A percentile compares a stretch with the other conserved stretches of the same genome.
These are phyloP conservation scores for Drosophila orosa DNA, from an alignment of 1,140 invertebrate genomes.

Conservation along the genomic window DNA sequence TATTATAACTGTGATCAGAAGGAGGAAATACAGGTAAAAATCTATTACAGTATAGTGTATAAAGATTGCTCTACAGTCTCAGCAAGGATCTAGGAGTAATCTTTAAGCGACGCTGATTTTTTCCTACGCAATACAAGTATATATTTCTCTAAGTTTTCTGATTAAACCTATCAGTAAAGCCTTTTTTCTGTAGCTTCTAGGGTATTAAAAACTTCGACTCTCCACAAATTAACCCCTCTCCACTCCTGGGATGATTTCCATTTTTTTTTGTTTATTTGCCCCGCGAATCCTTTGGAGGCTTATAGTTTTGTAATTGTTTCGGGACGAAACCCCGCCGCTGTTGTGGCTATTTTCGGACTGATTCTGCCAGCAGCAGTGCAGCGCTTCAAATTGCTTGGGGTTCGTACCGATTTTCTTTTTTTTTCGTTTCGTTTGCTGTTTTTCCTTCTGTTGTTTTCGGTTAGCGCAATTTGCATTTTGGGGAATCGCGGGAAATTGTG, in stretches of 20 bases:
- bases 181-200: no score
- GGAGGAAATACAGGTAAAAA: no score
- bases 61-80: background rate
- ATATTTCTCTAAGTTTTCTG: no score
- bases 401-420: conserved; percentile 23
- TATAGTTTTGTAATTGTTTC: conserved; percentile 82
- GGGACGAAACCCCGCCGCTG: conserved; percentile 23
- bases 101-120: no score
- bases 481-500: conserved; percentile 63
- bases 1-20: background rate
- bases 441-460: conserved; percentile 15
- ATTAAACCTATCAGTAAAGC: no score
- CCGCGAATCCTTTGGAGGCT: conserved; percentile 71
- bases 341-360: conserved; percentile 68
- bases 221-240: background rate
- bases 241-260: conserved; percentile 24
- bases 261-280: conserved; percentile 66
- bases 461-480: conserved; percentile 70
- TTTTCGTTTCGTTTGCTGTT: background rate
- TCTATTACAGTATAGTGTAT: background rate
- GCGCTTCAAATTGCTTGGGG: conserved; percentile 65
- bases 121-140: no score
- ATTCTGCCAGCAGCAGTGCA: conserved; percentile 23
- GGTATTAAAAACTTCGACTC: background rate
- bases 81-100: no score